phyloP scores from a whole-genome alignment of 2,888 invertebrate species.

The Amitus sp. region DNA sequence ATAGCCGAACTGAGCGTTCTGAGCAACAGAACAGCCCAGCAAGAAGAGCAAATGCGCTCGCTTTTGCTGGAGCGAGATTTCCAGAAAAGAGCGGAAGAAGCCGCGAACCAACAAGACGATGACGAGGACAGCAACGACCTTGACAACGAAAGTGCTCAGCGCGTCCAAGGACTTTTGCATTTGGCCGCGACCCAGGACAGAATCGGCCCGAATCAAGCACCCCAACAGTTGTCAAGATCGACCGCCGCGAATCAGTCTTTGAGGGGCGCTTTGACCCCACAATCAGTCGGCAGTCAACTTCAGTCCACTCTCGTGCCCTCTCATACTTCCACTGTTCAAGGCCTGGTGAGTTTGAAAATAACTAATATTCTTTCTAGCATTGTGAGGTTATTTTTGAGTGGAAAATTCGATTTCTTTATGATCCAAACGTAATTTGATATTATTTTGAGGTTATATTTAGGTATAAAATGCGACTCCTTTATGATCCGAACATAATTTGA shows the following conservation, averaged over 20 bases:
- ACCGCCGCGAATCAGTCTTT: slow-evolving; percentile 53
- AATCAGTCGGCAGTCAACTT: slow-evolving; percentile 60
- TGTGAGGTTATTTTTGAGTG: no score
- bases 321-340: slow-evolving; percentile 56
- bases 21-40: slow-evolving; percentile 77
- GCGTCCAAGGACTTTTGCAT: slow-evolving; percentile 69
- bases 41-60: slow-evolving; percentile 89
- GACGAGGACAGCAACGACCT: slow-evolving; percentile 68
- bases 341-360: slow-evolving; percentile 34
- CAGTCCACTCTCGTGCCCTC: slow-evolving; percentile 58
- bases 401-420: no score
- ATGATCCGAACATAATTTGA: no score
- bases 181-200: slow-evolving; percentile 62
- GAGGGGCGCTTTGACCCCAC: slow-evolving; percentile 55
- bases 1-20: slow-evolving; percentile 81
- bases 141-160: slow-evolving; percentile 64
- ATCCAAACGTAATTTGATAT: no score
- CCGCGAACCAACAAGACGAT: slow-evolving; percentile 76
- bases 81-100: slow-evolving; percentile 88
- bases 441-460: no score
- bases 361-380: no score
- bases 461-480: no score
- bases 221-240: slow-evolving; percentile 46
- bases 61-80: slow-evolving; percentile 93
- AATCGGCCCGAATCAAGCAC: slow-evolving; percentile 38